Evolutionary conservation across 2,797 vertebrate species (phyloP), one percentile per base, ranked within the genome.

Genomic region (Valencia hispanica): DNA sequence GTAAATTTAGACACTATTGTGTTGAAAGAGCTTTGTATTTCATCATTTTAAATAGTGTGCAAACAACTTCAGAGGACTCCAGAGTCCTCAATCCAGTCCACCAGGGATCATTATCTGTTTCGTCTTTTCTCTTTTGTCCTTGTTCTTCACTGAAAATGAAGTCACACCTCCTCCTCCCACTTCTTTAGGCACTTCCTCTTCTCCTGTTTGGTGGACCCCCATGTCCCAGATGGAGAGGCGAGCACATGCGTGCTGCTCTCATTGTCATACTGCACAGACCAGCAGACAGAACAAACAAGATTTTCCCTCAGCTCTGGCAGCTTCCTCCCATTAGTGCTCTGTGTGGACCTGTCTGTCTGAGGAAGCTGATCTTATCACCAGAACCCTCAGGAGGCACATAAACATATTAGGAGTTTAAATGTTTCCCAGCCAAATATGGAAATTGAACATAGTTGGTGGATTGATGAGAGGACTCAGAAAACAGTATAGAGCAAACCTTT

Each of bases 331-430:
- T 80, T 80, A 74, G 70, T 57, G 34, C 82, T 63, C 73, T 34
- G 59, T 72, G 75, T 78, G 77, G 77, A 73, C 78, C 77, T 14
- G 73, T 76, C 85, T 85, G 84, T 81, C 75, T 77, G n/a, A 81
- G 45, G 86, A 78, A 83, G 43, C 84, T 88, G 87, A 92, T 91
- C 65, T 84, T 87, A 91, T 93, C 88, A 84, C 72, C 50, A 14
- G 74, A 89, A 80, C 74, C 79, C 87, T 87, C 85, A 72, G 79
- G 57, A 79, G 84, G 78, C 79, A 55, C 74, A 80, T 68, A 86
- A 91, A 83, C 75, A 81, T 73, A 82, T 92, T 85, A 85, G 57
- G 78, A 81, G 81, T 87, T 79, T 76, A 75, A 89, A 88, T 80
- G 81, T 78, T 86, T 86, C 75, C 83, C 45, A 74, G 79, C 68